These are phyloP conservation scores for Zhuqinia jingwanae DNA, from an alignment of 2,888 invertebrate genomes.

Conservation along the genomic window DNA sequence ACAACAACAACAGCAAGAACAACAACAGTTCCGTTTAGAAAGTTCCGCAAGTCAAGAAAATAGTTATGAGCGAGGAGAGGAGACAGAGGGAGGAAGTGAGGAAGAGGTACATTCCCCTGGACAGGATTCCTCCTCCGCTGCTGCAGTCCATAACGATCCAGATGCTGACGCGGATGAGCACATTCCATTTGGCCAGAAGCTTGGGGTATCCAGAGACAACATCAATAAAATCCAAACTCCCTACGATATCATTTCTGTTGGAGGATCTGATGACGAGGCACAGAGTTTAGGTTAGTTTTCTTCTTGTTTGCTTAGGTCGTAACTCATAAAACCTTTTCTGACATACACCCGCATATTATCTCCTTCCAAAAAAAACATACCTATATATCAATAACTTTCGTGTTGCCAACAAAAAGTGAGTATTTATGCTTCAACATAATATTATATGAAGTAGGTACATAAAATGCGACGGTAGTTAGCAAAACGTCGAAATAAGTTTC, in stretches of 20 bases:
- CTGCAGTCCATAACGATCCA: too few relatives aligned
- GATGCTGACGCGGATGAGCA: conserved; percentile 36
- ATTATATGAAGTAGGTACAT: too few relatives aligned
- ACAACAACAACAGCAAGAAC: background rate
- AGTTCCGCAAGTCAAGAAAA: conserved; percentile 40
- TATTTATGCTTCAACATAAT: too few relatives aligned
- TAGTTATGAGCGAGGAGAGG: conserved; percentile 31
- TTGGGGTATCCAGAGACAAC: conserved; percentile 49
- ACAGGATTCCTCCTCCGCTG: conserved; percentile 36
- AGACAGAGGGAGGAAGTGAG: conserved; percentile 12
- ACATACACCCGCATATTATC: too few relatives aligned
- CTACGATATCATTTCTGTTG: conserved; percentile 77
- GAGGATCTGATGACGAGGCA: conserved; percentile 72
- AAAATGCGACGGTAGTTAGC: too few relatives aligned
- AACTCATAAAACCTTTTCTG: background rate
- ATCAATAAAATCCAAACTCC: conserved; percentile 55
- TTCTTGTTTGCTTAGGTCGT: background rate
- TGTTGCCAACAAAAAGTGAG: too few relatives aligned
- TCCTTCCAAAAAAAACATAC: too few relatives aligned
- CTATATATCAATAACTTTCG: too few relatives aligned
- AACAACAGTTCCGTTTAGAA: background rate
- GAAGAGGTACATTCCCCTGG: conserved; percentile 38
- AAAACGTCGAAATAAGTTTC: too few relatives aligned
- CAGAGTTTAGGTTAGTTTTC: conserved; percentile 75
- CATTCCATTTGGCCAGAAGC: conserved; percentile 69